Base-by-base conservation (phyloP, 2,113 vertebrate species). In the Sula dactylatra region DNA sequence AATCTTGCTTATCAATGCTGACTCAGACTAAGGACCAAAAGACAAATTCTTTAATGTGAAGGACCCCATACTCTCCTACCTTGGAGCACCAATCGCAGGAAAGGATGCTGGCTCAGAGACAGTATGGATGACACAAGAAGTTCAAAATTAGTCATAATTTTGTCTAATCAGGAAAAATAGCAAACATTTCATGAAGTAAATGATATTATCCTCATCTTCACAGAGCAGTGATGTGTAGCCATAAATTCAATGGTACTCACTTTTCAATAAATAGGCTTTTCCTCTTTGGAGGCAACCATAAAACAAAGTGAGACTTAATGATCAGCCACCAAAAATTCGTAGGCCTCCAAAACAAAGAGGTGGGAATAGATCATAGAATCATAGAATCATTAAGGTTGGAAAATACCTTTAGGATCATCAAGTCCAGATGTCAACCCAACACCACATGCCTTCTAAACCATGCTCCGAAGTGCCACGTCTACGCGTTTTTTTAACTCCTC, bases 31-130 rank as follows among this genome's bases (percentile, higher is more conserved):
- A 2, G 36, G 58, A 19, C 49, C 40, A 40, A 36, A 12, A 34
- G 25, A 9, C 5, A 47, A 69, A 44, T 20, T 16, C 21, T 62
- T 56, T 26, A 12, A 10, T 6, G 0, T 1, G 7, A 66, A 27
- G 59, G n/a, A 52, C 26, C 19, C 77, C 42, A 21, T 6, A 5
- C 13, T 9, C 32, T n/a, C 40, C 69, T 31, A 1, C 20, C 22
- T 38, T 34, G 17, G 55, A 67, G 47, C 56, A 19, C 27, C 2
- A 11, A 9, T 1, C 3, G 22, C 21, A 74, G 91, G 21, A 16
- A 73, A 44, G 40, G 13, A 21, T 67, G 45, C 17, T 25, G 45
- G 59, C 69, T 74, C 36, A 29, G 44, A 25, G 42, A 10, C 40
- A 9, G 6, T 2, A 5, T 4, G 42, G 40, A 32, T 5, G 15